Evolutionary conservation across 2,113 vertebrate species (phyloP).

Genomic region (Fregata magnificens): DNA sequence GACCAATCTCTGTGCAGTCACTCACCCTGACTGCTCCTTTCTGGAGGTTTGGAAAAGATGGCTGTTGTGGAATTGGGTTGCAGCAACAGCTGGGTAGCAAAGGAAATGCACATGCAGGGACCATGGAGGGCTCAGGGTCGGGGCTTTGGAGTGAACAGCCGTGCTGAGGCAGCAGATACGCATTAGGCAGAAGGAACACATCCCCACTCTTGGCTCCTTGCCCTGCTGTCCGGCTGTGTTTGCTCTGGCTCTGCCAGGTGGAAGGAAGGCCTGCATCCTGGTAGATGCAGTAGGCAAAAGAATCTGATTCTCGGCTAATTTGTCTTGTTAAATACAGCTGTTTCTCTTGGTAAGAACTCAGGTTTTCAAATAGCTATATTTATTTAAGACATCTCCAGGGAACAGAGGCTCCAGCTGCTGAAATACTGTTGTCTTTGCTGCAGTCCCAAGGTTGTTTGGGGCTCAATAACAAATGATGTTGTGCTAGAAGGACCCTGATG

Average conservation of each 20-base stretch:
- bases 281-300: neutral
- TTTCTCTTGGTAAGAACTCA: neutral
- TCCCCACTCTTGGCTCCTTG: neutral
- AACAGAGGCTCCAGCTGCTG: neutral
- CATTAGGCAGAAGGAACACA: neutral
- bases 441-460: neutral
- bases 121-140: fast-evolving
- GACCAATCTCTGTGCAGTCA: fast-evolving
- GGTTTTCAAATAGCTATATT: neutral
- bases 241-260: neutral
- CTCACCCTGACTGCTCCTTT: neutral
- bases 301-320: neutral
- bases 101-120: neutral
- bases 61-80: neutral
- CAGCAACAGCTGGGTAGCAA: neutral
- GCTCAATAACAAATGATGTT: neutral
- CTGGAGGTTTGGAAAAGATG: neutral
- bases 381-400: neutral
- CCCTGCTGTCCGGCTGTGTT: neutral
- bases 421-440: neutral
- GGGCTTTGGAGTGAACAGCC: neutral
- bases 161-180: neutral
- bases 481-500: neutral
- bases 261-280: neutral
- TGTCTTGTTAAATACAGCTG: neutral